Conservation (phyloP, 2,113 vertebrate species). For the Coracopsis vasa region DNA sequence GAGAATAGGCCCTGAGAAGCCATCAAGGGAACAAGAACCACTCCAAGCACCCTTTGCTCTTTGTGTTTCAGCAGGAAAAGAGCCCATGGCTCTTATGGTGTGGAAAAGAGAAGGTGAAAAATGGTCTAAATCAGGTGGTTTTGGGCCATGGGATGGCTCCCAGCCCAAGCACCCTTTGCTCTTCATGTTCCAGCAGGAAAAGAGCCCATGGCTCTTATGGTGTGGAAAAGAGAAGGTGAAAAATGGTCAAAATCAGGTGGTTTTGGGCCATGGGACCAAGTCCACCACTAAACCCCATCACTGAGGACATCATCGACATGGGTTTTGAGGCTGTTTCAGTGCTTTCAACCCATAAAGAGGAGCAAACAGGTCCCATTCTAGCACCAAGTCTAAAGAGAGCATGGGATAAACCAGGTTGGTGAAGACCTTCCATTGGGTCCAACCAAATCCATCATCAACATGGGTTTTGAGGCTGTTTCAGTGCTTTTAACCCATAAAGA, state of each 20-base stretch:
- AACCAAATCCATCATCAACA: not conserved
- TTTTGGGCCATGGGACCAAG: not conserved
- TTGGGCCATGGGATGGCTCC: no score
- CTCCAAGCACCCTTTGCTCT: not conserved
- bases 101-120: no score
- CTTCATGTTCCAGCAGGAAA: no score
- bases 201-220: not conserved
- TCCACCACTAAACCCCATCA: no score
- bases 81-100: no score
- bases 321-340: no score
- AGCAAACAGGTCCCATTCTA: not conserved
- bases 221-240: not conserved
- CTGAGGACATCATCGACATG: not conserved
- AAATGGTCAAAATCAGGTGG: not conserved
- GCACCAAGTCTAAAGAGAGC: not conserved
- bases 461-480: not conserved
- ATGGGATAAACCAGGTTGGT: not conserved
- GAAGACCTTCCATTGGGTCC: not conserved
- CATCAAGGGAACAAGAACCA: no score
- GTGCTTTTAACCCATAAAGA: not conserved
- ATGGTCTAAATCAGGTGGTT: no score
- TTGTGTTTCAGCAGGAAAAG: accelerated
- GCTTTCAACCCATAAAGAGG: not conserved
- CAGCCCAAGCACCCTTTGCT: no score
- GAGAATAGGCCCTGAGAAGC: not conserved